These are phyloP conservation scores for Malurus melanocephalus DNA, from an alignment of 2,113 vertebrate genomes.

Conservation along the genomic window DNA sequence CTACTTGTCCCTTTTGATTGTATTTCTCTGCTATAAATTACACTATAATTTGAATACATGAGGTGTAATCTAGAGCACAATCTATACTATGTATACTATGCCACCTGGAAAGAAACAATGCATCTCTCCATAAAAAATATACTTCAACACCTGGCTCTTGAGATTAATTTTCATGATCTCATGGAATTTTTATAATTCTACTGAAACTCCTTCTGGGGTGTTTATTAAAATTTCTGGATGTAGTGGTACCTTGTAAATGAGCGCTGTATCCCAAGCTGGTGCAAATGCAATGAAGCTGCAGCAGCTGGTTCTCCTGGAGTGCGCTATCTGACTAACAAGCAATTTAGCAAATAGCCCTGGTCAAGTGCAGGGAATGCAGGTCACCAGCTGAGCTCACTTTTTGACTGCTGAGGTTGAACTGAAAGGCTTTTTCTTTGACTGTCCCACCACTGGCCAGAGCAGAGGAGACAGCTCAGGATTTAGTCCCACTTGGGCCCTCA, in stretches of 20 bases:
- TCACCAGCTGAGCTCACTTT: background rate
- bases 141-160: background rate
- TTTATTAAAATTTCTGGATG: background rate
- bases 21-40: background rate
- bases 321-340: background rate
- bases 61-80: background rate
- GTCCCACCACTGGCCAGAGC: background rate
- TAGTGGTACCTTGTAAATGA: background rate
- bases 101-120: background rate
- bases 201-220: background rate
- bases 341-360: background rate
- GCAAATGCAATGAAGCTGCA: background rate
- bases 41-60: background rate
- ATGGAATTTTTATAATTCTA: background rate
- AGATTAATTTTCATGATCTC: background rate
- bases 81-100: background rate
- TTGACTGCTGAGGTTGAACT: background rate
- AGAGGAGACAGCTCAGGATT: background rate
- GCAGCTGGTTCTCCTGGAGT: background rate
- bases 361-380: background rate
- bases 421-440: background rate
- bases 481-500: background rate
- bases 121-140: background rate
- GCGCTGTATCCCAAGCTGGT: background rate
- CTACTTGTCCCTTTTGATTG: background rate